A percentile compares a stretch with the other conserved stretches of the same genome.
phyloP scores from a whole-genome alignment of 2,113 vertebrate species.

The Apeltes quadracus region DNA sequence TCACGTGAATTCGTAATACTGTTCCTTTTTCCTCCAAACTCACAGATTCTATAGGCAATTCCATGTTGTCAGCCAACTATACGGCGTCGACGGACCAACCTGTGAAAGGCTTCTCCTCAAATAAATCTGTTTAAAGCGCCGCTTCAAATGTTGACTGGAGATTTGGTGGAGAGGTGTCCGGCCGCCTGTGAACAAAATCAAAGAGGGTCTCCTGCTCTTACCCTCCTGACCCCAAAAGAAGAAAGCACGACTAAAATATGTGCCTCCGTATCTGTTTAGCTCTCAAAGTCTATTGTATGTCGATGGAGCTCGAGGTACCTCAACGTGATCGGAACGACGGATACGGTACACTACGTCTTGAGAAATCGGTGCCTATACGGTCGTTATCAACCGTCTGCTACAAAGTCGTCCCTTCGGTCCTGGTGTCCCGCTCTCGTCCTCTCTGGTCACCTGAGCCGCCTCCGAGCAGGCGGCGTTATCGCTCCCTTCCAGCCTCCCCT shows the following conservation, averaged over 20 bases:
- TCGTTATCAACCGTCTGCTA: slow-evolving; percentile 36
- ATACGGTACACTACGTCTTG: neutral
- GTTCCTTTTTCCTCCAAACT: too few relatives aligned
- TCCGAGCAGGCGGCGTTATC: slow-evolving; percentile 63
- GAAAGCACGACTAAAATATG: neutral
- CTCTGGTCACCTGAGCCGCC: slow-evolving; percentile 28
- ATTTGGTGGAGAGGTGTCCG: too few relatives aligned
- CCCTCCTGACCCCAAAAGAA: slow-evolving; percentile 8
- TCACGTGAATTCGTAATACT: neutral
- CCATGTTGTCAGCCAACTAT: too few relatives aligned
- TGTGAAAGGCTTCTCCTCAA: neutral
- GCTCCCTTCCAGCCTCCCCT: slow-evolving; percentile 57
- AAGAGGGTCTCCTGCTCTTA: slow-evolving; percentile 29
- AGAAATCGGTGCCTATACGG: slow-evolving; percentile 28
- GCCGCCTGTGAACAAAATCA: slow-evolving; percentile 43
- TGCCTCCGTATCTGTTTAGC: neutral
- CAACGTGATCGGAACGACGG: neutral
- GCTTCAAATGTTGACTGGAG: neutral
- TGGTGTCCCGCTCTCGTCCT: slow-evolving; percentile 31
- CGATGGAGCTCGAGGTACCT: neutral
- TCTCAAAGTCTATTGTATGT: slow-evolving; percentile 16
- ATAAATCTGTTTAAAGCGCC: neutral
- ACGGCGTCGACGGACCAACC: neutral
- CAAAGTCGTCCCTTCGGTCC: slow-evolving; percentile 5
- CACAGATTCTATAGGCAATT: too few relatives aligned